These are phyloP conservation scores for Alsophila aescularia DNA, from an alignment of 2,888 invertebrate genomes.

Conservation along the genomic window DNA sequence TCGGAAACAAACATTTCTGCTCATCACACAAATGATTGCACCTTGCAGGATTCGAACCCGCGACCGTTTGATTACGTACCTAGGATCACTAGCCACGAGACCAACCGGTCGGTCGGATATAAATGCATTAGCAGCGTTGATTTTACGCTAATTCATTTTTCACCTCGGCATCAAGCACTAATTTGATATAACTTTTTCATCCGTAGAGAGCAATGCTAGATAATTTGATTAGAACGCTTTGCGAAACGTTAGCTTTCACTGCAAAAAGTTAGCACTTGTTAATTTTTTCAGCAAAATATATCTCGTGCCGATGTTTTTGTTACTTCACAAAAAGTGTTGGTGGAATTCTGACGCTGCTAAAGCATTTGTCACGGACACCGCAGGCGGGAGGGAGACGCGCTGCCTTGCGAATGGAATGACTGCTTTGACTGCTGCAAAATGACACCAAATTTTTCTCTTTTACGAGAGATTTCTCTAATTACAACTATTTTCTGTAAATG, in stretches of 20 bases:
- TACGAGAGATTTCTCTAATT: conserved; percentile 9
- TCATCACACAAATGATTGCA: too few relatives aligned
- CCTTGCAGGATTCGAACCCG: too few relatives aligned
- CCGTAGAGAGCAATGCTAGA: conserved; percentile 8
- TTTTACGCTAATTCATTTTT: conserved; percentile 19
- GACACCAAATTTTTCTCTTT: conserved; percentile 17
- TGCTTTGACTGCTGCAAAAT: conserved; percentile 35
- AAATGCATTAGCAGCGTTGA: conserved; percentile 13
- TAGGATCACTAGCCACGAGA: too few relatives aligned
- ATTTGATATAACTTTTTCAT: conserved; percentile 22
- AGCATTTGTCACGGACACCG: conserved; percentile 58
- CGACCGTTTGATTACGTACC: too few relatives aligned
- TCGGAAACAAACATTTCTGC: too few relatives aligned
- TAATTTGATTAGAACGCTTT: conserved; percentile 44
- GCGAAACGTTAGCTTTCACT: conserved; percentile 32
- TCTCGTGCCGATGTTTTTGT: conserved; percentile 40
- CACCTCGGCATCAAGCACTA: conserved; percentile 6
- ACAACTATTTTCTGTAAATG: conserved; percentile 18
- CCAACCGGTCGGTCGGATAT: not conserved
- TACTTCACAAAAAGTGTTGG: conserved; percentile 25
- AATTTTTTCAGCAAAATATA: conserved; percentile 31
- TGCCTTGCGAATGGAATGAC: conserved; percentile 44
- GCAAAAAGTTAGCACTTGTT: conserved; percentile 36
- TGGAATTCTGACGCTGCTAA: conserved; percentile 50
- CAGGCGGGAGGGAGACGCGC: conserved; percentile 26